Evolutionary conservation across 2,113 vertebrate genomes (phyloP).

Genomic region (Riparia riparia): DNA sequence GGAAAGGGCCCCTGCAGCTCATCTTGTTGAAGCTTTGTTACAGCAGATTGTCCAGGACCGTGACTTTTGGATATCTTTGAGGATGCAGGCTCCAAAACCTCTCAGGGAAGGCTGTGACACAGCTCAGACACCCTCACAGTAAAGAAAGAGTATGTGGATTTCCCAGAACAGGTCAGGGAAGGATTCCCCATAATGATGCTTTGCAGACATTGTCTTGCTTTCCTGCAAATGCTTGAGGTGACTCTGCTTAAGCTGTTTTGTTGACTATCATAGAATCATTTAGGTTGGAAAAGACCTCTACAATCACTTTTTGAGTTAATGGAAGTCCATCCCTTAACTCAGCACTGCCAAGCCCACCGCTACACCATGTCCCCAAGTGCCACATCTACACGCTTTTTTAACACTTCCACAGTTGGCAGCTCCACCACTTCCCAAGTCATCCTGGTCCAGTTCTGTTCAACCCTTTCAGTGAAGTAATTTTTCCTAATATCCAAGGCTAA

Average conservation of each 20-base stretch:
- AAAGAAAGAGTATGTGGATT: fast-evolving
- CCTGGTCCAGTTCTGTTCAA: not conserved
- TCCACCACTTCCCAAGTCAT: not conserved
- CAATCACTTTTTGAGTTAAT: not conserved
- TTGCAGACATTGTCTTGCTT: not conserved
- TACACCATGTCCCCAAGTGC: not conserved
- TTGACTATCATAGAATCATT: not conserved
- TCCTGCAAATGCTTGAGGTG: not conserved
- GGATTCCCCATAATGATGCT: fast-evolving
- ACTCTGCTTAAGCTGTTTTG: not conserved
- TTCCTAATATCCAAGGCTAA: not conserved
- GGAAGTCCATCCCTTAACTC: not conserved
- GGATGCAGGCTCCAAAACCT: not conserved
- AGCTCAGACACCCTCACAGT: not conserved
- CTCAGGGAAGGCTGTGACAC: too few species aligned
- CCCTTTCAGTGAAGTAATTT: not conserved
- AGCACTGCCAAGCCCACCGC: too few species aligned
- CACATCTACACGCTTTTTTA: not conserved
- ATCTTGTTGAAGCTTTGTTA: fast-evolving
- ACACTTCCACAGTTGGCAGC: fast-evolving
- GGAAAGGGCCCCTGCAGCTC: not conserved
- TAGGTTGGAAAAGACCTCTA: not conserved
- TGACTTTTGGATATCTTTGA: not conserved
- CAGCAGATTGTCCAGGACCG: not conserved
- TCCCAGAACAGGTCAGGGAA: fast-evolving